Percentiles rank a stretch among this genome's conserved stretches.
phyloP scores from a whole-genome alignment of 2,797 vertebrate genomes.

The Nyctibius grandis region DNA sequence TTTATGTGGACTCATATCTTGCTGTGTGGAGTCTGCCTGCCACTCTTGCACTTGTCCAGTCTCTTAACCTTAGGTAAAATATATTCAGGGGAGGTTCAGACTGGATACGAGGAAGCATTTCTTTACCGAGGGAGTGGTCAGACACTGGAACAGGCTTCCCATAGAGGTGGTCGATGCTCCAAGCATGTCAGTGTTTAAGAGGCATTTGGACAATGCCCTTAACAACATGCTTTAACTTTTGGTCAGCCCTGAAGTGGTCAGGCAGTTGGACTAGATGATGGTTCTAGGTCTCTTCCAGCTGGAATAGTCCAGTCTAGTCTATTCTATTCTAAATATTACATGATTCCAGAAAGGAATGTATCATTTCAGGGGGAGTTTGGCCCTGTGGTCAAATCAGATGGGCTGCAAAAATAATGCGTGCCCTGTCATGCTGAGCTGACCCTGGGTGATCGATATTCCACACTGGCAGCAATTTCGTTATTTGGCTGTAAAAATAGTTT shows the following conservation, averaged over 20 bases:
- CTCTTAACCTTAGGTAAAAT: not conserved
- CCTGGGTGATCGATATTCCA: not conserved
- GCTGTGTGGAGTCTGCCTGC: not conserved
- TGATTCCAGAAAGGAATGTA: not conserved
- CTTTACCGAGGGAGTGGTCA: not conserved
- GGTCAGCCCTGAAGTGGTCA: not conserved
- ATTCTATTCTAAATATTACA: not conserved
- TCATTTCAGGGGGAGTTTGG: not conserved
- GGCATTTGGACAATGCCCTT: not conserved
- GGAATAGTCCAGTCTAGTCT: not conserved
- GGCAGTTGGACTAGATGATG: not conserved
- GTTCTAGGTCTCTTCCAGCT: not conserved
- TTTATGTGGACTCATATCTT: not conserved
- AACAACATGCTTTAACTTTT: not conserved
- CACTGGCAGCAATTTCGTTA: not conserved
- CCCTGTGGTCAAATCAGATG: not conserved
- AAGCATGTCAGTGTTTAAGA: not conserved
- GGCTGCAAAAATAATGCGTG: not conserved
- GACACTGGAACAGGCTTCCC: not conserved
- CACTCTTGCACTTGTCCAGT: rapidly evolving
- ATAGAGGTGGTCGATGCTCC: not conserved
- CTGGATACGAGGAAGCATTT: not conserved
- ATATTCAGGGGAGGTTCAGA: not conserved
- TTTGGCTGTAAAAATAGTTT: not conserved
- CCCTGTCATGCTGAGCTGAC: not conserved